Conservation (phyloP, 2,797 vertebrate species). For the Remorina albescens region DNA sequence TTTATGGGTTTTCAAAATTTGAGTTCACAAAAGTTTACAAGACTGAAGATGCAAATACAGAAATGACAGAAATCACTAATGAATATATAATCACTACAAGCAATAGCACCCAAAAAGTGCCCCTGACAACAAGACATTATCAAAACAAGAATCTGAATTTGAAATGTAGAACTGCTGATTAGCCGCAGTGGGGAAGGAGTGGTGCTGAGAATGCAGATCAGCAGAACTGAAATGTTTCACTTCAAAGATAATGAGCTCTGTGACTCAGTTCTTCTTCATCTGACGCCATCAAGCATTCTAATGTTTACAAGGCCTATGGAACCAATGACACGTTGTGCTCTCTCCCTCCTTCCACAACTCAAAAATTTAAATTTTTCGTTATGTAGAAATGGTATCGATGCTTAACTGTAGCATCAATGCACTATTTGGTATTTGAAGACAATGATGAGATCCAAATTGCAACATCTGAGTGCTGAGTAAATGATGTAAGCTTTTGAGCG, state of each 20-base stretch:
- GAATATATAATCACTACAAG: constrained; percentile 44
- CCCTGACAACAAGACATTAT: constrained; percentile 46
- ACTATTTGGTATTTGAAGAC: not conserved
- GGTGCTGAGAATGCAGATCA: constrained; percentile 48
- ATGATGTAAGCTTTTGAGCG: not conserved
- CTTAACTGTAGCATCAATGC: not conserved
- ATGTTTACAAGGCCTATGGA: constrained; percentile 26
- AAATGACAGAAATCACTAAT: constrained; percentile 5
- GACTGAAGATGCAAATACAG: constrained; percentile 15
- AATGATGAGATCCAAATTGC: not conserved
- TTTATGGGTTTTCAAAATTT: constrained; percentile 20
- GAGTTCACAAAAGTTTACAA: constrained; percentile 4
- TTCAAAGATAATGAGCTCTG: constrained; percentile 63
- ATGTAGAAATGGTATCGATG: constrained; percentile 2
- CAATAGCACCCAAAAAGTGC: constrained; percentile 30
- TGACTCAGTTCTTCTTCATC: constrained; percentile 39
- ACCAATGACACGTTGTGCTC: constrained; percentile 1
- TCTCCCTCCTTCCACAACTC: constrained; percentile 14
- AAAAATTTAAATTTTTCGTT: constrained; percentile 1
- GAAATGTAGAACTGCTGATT: constrained; percentile 59
- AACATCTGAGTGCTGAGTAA: not conserved
- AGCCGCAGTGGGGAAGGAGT: constrained; percentile 36
- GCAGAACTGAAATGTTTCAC: constrained; percentile 33
- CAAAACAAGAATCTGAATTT: constrained; percentile 61
- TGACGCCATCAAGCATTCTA: constrained; percentile 19